phyloP scores from a whole-genome alignment of 2,797 vertebrate species.

The Chaenodraco wilsoni region DNA sequence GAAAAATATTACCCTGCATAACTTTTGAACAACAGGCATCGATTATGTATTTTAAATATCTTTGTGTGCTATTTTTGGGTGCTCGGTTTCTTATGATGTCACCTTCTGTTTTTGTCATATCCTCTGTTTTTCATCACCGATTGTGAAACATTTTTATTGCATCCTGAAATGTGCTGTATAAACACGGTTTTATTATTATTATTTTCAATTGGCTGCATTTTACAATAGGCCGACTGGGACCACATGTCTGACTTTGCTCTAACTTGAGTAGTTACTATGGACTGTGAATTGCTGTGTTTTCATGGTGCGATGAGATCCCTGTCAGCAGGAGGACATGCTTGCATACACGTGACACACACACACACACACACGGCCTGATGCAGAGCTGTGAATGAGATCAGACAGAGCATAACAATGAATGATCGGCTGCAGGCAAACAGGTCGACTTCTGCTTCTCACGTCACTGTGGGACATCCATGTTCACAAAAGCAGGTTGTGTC shows the following conservation, averaged over 20 bases:
- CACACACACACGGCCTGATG: conserved; percentile 14
- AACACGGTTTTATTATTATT: conserved; percentile 29
- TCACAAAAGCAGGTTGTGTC: conserved; percentile 40
- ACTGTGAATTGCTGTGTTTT: conserved; percentile 45
- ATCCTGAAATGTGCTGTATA: conserved; percentile 25
- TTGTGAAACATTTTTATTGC: conserved; percentile 15
- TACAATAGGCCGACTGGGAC: conserved; percentile 16
- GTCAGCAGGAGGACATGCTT: conserved; percentile 59
- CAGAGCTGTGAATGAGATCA: conserved; percentile 67
- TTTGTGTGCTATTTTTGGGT: neutral
- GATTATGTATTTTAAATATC: neutral
- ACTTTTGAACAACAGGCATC: neutral
- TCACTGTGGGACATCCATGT: conserved; percentile 37
- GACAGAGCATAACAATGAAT: conserved; percentile 50
- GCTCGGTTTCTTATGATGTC: conserved; percentile 25
- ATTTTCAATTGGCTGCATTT: conserved; percentile 29
- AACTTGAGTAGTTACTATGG: conserved; percentile 51
- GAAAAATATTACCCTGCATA: conserved; percentile 41
- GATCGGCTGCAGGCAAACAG: conserved; percentile 37
- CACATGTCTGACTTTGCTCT: conserved; percentile 43
- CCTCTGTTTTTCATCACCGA: neutral
- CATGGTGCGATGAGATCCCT: conserved; percentile 61
- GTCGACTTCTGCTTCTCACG: conserved; percentile 34
- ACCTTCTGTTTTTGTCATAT: conserved; percentile 23
- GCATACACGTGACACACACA: conserved; percentile 35